These are phyloP conservation scores for Copidosoma aretas DNA, from an alignment of 2,888 invertebrate genomes.

Conservation along the genomic window DNA sequence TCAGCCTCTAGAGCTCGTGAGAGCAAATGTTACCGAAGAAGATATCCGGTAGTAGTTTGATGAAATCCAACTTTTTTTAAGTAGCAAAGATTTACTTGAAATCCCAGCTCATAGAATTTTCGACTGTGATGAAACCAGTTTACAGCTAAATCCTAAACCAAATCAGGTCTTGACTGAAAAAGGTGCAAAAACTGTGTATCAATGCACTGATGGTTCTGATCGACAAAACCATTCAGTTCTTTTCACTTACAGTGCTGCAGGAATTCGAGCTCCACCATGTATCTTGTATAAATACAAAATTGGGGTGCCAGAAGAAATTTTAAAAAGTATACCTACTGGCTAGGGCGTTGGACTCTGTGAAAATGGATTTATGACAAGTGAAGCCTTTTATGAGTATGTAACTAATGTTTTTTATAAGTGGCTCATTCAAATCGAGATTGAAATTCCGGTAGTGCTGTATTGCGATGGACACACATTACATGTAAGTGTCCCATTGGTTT, in stretches of 20 bases:
- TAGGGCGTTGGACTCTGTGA: background rate
- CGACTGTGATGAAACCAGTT: background rate
- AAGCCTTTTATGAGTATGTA: background rate
- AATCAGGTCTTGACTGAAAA: background rate
- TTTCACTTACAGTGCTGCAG: background rate
- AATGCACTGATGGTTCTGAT: background rate
- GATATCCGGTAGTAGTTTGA: background rate
- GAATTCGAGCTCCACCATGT: background rate
- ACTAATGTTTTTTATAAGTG: background rate
- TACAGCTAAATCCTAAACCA: background rate
- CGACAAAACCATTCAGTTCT: background rate
- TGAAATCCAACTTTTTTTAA: too few relatives aligned
- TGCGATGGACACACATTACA: slow-evolving; percentile 1
- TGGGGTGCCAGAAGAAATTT: background rate
- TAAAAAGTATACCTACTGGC: background rate
- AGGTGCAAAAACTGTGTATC: background rate
- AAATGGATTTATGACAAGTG: background rate
- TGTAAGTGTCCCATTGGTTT: background rate
- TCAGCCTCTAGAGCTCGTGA: background rate
- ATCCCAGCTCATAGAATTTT: background rate
- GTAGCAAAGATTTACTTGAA: background rate
- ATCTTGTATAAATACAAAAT: background rate
- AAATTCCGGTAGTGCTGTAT: background rate
- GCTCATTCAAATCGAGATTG: background rate
- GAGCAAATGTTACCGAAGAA: background rate